Base-by-base conservation (phyloP, 2,888 invertebrate species). In the Cyclophora albipunctata region DNA sequence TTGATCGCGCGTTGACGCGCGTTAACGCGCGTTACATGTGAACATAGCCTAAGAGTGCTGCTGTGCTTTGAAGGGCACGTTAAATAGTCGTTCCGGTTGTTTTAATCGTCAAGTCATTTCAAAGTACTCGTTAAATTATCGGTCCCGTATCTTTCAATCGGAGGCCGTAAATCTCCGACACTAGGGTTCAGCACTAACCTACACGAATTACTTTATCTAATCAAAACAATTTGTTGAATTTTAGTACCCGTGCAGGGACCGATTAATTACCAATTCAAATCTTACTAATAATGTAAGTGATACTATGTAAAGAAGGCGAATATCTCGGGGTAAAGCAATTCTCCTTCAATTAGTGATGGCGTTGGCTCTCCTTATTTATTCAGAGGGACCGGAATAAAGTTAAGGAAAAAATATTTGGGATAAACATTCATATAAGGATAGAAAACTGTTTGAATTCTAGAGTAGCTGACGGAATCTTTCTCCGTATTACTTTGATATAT, bases 311-410 rank as follows among this genome's bases (percentile, higher is more conserved):
- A 66, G 56, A 59, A 55, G 57, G 47, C 56, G 62, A 64, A 65
- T 69, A 70, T 64, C 62, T 60, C 58, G 53, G 63, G 53, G 59
- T 56, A 57, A 54, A 63, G 67, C 67, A 73, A 73, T 72, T 75
- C 73, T 59, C 53, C 69, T 78, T 76, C 80, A 80, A 80, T 80
- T 78, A 81, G 75, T 63, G 53, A 60, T 67, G 69, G 72, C 74
- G 70, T 69, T 68, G 66, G 72, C 59, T 69, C 69, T 59, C 62
- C 58, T 80, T 75, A 80, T 75, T 81, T 80, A 79, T 81, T 78
- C 76, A 75, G 68, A 73, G 69, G 73, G 72, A 68, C 67, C 62
- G 67, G 60, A 66, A 70, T 71, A 67, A 74, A 77, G 73, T 72
- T 70, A 73, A 75, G 67, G 69, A 70, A 69, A 67, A 75, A 75